These are phyloP conservation scores for Oncorhynchus masou DNA, from an alignment of 2,113 vertebrate genomes.

Conservation along the genomic window DNA sequence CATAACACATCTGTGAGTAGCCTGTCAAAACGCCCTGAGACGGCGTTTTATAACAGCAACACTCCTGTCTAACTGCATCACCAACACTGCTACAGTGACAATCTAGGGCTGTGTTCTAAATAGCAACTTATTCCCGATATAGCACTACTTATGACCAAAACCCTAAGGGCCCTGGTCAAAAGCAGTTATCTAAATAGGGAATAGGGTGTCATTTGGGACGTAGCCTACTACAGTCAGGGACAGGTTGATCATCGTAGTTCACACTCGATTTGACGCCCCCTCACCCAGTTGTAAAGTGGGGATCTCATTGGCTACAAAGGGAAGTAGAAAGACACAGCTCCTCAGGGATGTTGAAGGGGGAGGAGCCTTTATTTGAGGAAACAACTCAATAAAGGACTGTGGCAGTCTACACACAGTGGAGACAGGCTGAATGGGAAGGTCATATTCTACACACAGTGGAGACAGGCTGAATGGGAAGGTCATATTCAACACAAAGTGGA, in stretches of 20 bases:
- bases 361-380: constrained; percentile 74
- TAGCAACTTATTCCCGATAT: too few relatives aligned
- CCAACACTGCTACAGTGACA: constrained; percentile 30
- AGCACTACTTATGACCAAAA: too few relatives aligned
- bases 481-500: too few relatives aligned
- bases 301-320: constrained; percentile 73
- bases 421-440: constrained; percentile 39
- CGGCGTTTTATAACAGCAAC: constrained; percentile 13
- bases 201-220: too few relatives aligned
- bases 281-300: constrained; percentile 73
- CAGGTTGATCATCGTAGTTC: constrained; percentile 51
- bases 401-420: constrained; percentile 56
- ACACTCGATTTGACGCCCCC: constrained; percentile 64
- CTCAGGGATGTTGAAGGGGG: constrained; percentile 72
- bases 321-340: constrained; percentile 59
- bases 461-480: too few relatives aligned
- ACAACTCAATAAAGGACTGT: constrained; percentile 74
- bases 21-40: not conserved
- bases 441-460: too few relatives aligned
- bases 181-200: too few relatives aligned
- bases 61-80: constrained; percentile 21
- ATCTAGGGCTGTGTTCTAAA: not conserved
- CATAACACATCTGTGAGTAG: not conserved
- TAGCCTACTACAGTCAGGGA: too few relatives aligned
- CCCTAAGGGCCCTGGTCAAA: too few relatives aligned